Base-by-base conservation (phyloP, 2,888 invertebrate species). In the Osedax fenrisi region DNA sequence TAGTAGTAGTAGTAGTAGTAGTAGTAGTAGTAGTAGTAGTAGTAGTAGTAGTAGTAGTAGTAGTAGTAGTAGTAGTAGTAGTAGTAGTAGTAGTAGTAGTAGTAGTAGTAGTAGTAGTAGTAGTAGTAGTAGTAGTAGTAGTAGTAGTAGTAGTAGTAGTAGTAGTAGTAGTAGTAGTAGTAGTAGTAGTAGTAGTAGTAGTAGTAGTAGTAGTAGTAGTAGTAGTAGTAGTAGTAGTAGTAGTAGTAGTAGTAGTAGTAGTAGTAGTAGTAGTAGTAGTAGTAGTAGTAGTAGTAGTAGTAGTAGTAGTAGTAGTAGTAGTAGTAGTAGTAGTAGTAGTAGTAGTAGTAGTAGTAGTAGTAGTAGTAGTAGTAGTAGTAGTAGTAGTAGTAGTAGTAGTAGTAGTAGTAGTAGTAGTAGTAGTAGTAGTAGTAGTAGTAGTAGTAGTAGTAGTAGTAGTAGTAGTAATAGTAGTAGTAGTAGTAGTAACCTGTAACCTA, bases 211-310 rank as follows among this genome's bases (percentile, higher is more conserved):
- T 61, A 61, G 61, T 61, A 61, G 61, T 61, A 61, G 61, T 61
- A 61, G 1, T 10, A 1, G 61, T 1, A 61, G 61, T 10, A 61
- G 61, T 61, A 3, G 61, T 10, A 61, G 61, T 5, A 61, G 61
- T 5, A 61, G 61, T 61, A 61, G 61, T 5, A 61, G 61, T 61
- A 61, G 61, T 5, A 61, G 61, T 5, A 61, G 61, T 61, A 61
- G 61, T 61, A 61, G 61, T 22, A 61, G 61, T 61, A 61, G 61
- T 5, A 61, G 61, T 5, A 61, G 61, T 61, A 61, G 61, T 61
- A 61, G 61, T 61, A 61, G 61, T 61, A 61, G 61, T 61, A 61
- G 5, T 61, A 61, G 61, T 61, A 61, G 61, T 61, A 61, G 61
- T 61, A 61, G 61, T 61, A 61, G 61, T 61, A 61, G 2, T 61